These are phyloP conservation scores for Antheraea mylitta DNA, from an alignment of 1,140 invertebrate species.

Conservation along the genomic window DNA sequence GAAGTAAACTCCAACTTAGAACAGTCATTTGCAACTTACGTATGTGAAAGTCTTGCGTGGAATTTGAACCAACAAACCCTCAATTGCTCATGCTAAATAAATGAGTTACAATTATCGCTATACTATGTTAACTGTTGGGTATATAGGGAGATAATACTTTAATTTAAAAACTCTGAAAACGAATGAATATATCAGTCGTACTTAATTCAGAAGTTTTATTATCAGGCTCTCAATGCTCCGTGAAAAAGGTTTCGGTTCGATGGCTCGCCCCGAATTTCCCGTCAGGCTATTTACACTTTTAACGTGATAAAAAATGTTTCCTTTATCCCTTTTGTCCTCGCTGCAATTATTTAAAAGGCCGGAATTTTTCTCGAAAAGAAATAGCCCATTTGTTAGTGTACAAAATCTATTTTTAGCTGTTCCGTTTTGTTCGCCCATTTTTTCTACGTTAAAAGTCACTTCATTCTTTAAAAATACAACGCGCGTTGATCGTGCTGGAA, in stretches of 20 bases:
- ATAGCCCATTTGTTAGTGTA: conserved; percentile 1
- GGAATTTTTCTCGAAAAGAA: conserved; percentile 2
- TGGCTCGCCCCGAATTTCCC: neutral
- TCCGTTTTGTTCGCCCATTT: neutral
- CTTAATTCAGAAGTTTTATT: conserved; percentile 1
- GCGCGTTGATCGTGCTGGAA: too few relatives aligned
- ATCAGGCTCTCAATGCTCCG: neutral
- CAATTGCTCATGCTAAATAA: too few relatives aligned
- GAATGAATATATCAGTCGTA: neutral
- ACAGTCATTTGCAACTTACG: too few relatives aligned
- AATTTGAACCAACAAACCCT: too few relatives aligned
- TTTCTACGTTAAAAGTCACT: neutral
- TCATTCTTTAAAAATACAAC: neutral
- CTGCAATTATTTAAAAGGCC: conserved; percentile 14
- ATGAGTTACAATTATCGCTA: too few relatives aligned
- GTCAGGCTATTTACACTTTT: conserved; percentile 9
- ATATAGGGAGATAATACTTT: too few relatives aligned
- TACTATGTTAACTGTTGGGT: too few relatives aligned
- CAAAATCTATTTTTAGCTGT: conserved; percentile 7
- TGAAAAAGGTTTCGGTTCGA: conserved; percentile 1
- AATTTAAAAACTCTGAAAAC: neutral
- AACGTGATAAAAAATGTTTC: conserved; percentile 12
- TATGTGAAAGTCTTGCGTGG: too few relatives aligned
- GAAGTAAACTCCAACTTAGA: too few relatives aligned
- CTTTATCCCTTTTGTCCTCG: conserved; percentile 10